Evolutionary conservation across 2,888 invertebrate species (phyloP), one percentile per base, ranked within the genome.

Genomic region (Pseudococcus longispinus): DNA sequence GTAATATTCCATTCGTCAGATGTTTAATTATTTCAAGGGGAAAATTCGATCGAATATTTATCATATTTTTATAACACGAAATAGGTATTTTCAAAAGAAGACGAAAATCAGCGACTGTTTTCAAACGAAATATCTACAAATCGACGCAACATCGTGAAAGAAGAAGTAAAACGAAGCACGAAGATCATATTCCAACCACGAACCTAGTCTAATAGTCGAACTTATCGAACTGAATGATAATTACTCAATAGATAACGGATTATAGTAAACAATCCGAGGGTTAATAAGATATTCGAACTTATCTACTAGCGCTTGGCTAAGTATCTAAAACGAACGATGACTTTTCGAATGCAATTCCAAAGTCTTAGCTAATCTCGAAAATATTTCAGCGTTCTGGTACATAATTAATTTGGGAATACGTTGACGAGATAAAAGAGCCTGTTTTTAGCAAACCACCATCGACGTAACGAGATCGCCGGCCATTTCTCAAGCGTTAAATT

Each of bases 281-380:
- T 29, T 70, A 1, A 15, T 15, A 5, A 70, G 70, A 70, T 29
- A 70, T 18, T 4, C 3, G 13, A 70, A 29, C 70, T 70, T 70
- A 70, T 70, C 29, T 70, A 60, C n/a, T n/a, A 23, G 23, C 1
- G 6, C 20, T 11, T 9, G 60, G 15, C 2, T 70, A 70, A 15
- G n/a, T 18, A 70, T 70, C 29, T 29, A 26, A 70, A 32, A 29
- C 18, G 29, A 70, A 15, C 70, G 70, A 70, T 70, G 70, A 18
- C 70, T 70, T 70, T 70, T 15, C 15, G 15, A 5, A 70, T 70
- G 70, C 70, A 70, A 70, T 70, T 70, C 29, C 70, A 70, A 70
- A 70, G 29, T 70, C 70, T 29, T 32, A 26, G 5, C 44, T n/a
- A 60, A 23, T 55, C 55, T 23, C 9, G 9, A 2, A 23, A 23